Conservation (phyloP, 1,140 invertebrate genomes). For the Gryllus bimaculatus region DNA sequence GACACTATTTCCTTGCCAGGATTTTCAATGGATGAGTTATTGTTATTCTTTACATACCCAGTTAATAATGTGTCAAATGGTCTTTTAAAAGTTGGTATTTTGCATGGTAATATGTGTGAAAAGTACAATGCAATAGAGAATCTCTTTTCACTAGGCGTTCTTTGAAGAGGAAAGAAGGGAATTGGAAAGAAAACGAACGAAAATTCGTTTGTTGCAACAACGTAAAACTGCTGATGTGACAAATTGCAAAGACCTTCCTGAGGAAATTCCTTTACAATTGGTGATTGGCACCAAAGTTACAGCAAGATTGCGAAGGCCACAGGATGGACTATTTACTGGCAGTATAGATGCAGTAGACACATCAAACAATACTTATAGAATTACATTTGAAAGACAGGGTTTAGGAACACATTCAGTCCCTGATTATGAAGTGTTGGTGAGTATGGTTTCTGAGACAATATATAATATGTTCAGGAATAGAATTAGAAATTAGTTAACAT, state of each 20-base stretch:
- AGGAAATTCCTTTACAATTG: constrained; percentile 90
- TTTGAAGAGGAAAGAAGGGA: constrained; percentile 90
- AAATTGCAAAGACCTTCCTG: constrained; percentile 82
- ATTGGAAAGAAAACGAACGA: constrained; percentile 78
- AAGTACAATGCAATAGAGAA: too few species aligned
- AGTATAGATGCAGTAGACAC: constrained; percentile 96
- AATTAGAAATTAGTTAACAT: too few species aligned
- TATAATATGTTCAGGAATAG: background rate
- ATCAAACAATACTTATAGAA: constrained; percentile 92
- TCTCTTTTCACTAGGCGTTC: constrained; percentile 56
- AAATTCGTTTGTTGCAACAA: constrained; percentile 90
- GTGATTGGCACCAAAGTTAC: constrained; percentile 95
- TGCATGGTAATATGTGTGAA: too few species aligned
- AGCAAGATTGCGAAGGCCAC: constrained; percentile 78
- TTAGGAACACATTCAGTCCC: constrained; percentile 93
- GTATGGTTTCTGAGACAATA: background rate
- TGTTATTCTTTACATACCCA: too few species aligned
- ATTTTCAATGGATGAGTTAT: too few species aligned
- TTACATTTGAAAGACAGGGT: constrained; percentile 89
- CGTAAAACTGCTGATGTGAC: constrained; percentile 71
- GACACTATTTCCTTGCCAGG: too few species aligned
- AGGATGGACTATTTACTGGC: constrained; percentile 95
- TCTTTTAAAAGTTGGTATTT: too few species aligned
- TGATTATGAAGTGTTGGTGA: constrained; percentile 86
- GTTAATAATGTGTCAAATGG: too few species aligned